These are phyloP conservation scores for Thelaira solivaga DNA, from an alignment of 2,888 invertebrate species.

Conservation along the genomic window DNA sequence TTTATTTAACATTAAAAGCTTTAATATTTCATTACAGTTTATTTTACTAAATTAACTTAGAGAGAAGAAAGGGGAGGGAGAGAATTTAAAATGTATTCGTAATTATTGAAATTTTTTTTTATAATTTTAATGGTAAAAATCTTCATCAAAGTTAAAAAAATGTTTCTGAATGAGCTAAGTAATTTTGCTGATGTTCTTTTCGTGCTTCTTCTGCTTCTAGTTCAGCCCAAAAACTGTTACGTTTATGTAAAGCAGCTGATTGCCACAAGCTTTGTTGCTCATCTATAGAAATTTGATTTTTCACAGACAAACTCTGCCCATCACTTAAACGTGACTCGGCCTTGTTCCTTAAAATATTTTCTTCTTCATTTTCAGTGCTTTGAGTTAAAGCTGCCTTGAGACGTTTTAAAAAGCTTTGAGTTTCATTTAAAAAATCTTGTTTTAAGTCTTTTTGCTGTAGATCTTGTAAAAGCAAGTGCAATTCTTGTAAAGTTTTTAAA, in stretches of 20 bases:
- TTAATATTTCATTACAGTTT: too few species aligned
- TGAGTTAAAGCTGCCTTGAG: neutral
- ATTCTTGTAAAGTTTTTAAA: neutral
- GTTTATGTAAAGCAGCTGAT: slow-evolving; percentile 25
- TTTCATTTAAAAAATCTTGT: neutral
- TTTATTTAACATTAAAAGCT: slow-evolving; percentile 4
- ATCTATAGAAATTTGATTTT: neutral
- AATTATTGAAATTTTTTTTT: neutral
- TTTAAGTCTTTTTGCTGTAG: neutral
- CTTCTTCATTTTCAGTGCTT: neutral
- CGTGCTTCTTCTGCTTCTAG: slow-evolving; percentile 42
- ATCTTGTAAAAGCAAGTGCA: neutral
- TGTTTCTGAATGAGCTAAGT: slow-evolving; percentile 33
- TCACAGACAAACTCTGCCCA: neutral
- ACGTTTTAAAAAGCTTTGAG: slow-evolving; percentile 12
- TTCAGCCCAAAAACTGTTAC: slow-evolving; percentile 54
- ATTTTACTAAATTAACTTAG: slow-evolving; percentile 21
- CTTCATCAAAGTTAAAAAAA: slow-evolving; percentile 52
- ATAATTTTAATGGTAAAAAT: slow-evolving; percentile 24
- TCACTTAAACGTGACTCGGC: neutral
- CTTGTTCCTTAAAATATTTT: neutral
- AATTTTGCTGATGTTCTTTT: neutral
- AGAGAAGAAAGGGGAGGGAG: too few species aligned
- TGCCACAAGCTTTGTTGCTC: neutral
- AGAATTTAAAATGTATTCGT: slow-evolving; percentile 13